Evolutionary conservation across 2,113 vertebrate genomes (phyloP).

Genomic region (Salvelinus alpinus): DNA sequence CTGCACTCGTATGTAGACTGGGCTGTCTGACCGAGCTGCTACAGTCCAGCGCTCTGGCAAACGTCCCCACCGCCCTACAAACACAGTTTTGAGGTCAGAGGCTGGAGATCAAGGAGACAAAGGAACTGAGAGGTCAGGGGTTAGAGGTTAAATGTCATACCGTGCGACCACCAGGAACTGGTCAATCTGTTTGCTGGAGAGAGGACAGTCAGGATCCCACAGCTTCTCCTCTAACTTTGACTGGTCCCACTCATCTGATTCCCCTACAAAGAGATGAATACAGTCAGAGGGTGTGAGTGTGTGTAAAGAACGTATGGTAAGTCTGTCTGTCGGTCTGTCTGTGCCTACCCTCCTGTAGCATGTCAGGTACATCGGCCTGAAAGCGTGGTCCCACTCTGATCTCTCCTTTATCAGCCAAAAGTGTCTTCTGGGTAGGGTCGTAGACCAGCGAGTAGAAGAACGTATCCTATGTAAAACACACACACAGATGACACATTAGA

Average conservation of each 20-base stretch:
- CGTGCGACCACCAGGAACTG: conserved; percentile 97
- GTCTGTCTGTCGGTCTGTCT: not conserved
- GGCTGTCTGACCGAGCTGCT: conserved; percentile 96
- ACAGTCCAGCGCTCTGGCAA: conserved; percentile 93
- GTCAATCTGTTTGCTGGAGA: conserved; percentile 96
- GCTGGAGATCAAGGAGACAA: not conserved
- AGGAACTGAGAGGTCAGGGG: not conserved
- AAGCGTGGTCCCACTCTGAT: conserved; percentile 96
- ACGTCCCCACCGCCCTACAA: conserved; percentile 90
- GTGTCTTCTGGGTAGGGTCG: conserved; percentile 94
- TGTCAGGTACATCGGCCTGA: conserved; percentile 96
- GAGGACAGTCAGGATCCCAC: conserved; percentile 95
- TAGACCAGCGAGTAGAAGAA: conserved; percentile 99
- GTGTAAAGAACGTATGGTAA: not conserved
- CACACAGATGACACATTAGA: not conserved
- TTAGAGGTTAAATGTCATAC: conserved; percentile 64
- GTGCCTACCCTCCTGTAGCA: conserved; percentile 88
- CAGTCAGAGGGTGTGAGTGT: not conserved
- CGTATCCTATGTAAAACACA: conserved; percentile 76
- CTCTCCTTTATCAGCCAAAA: conserved; percentile 96
- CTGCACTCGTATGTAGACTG: conserved; percentile 97
- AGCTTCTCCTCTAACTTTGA: conserved; percentile 94
- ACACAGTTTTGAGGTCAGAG: conserved; percentile 2
- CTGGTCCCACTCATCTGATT: conserved; percentile 93
- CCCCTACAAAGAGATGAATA: conserved; percentile 69